Evolutionary conservation across 2,888 invertebrate species (phyloP).

Genomic region (Masnerella sp.): DNA sequence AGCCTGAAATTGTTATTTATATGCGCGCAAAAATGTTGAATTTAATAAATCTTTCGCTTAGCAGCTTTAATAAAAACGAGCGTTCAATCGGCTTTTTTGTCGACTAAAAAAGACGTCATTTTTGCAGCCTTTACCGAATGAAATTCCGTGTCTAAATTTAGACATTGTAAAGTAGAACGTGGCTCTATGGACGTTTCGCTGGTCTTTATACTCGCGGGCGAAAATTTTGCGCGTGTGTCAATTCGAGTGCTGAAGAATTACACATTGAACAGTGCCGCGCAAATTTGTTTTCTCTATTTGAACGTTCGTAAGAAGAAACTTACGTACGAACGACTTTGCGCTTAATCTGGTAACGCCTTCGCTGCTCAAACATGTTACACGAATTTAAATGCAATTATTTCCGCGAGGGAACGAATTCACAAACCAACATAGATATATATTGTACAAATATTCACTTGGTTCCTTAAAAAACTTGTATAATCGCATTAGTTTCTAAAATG

Average conservation of each 20-base stretch:
- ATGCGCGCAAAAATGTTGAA: background rate
- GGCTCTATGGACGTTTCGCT: slow-evolving; percentile 7
- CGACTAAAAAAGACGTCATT: background rate
- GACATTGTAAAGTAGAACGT: slow-evolving; percentile 30
- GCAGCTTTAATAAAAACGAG: slow-evolving; percentile 18
- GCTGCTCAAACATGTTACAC: slow-evolving; percentile 35
- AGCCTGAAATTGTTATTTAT: slow-evolving; percentile 19
- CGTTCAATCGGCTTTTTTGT: slow-evolving; percentile 12
- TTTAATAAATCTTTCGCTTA: slow-evolving; percentile 23
- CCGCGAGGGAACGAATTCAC: slow-evolving; percentile 15
- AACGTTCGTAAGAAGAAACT: slow-evolving; percentile 34
- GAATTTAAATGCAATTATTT: slow-evolving; percentile 38
- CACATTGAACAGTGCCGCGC: slow-evolving; percentile 28
- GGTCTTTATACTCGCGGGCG: slow-evolving; percentile 17
- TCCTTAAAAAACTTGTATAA: background rate
- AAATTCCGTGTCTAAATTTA: slow-evolving; percentile 31
- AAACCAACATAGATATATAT: background rate
- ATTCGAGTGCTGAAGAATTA: slow-evolving; percentile 33
- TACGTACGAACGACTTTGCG: slow-evolving; percentile 27
- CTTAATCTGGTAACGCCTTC: slow-evolving; percentile 34
- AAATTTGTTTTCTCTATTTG: slow-evolving; percentile 31
- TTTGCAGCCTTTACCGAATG: slow-evolving; percentile 22
- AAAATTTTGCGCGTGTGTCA: slow-evolving; percentile 24
- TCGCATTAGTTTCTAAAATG: background rate
- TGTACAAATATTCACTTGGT: slow-evolving; percentile 17